Evolutionary conservation across 2,888 invertebrate species (phyloP), one percentile per base, ranked within the genome.

Genomic region (Rhamnusium bicolor): DNA sequence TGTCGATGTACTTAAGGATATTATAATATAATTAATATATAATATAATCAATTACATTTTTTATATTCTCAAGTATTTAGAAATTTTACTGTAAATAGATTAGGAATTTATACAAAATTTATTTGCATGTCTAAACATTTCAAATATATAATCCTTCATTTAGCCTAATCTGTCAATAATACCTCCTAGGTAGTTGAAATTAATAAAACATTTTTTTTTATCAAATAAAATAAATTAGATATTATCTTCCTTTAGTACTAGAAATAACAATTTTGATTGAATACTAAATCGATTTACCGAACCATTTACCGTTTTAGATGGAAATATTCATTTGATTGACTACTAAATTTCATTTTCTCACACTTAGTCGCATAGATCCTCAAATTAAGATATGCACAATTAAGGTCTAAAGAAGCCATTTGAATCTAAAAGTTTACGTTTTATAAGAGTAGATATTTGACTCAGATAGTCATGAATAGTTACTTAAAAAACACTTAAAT

Each of bases 401-500:
- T 58, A 58, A 27, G 29, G 14, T 10, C 29, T 27, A 58, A 58
- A 29, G 32, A 58, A 58, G 58, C 58, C 58, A 32, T 58, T 29
- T 24, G 32, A 58, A 32, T 58, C 58, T 32, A 1, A 58, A 58
- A 58, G 58, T 58, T 29, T 58, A 29, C 6, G 18, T 58, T 58
- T 58, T 16, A 58, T 58, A 58, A 58, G 58, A 58, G 32, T 58
- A 58, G 58, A 58, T 58, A 29, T 58, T 58, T 32, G 14, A 6
- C 58, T 32, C 7, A 58, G 58, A 58, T 58, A 58, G 58, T 58
- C 58, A 58, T 58, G 29, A 58, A 58, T 29, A 58, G 16, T 29
- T 32, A 58, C 58, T 58, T 58, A 58, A 58, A 58, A 58, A 58
- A 27, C 58, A 58, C 29, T 58, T 18, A 58, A 58, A 58, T 58